phyloP scores from a whole-genome alignment of 1,140 invertebrate genomes.

The Scaptomyza graminum region DNA sequence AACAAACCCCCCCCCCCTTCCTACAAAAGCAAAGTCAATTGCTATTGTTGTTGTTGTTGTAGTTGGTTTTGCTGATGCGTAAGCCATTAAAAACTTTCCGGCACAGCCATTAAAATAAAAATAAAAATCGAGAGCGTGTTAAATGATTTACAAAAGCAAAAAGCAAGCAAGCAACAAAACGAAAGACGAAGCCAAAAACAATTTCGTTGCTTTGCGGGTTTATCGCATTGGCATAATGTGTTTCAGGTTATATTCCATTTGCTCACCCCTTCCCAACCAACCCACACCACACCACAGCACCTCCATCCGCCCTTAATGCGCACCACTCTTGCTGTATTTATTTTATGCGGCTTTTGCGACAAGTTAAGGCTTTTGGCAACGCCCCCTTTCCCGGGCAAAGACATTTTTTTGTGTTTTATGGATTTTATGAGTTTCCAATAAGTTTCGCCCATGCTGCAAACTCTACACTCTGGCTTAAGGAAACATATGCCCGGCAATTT shows the following conservation, averaged over 20 bases:
- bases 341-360: constrained; percentile 50
- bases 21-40: not conserved
- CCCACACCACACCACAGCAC: no score
- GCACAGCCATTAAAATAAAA: constrained; percentile 69
- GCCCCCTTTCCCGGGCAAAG: not conserved
- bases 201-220: constrained; percentile 51
- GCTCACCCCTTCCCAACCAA: not conserved
- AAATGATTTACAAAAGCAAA: constrained; percentile 72
- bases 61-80: constrained; percentile 18
- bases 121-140: constrained; percentile 76
- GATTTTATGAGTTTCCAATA: constrained; percentile 72
- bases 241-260: constrained; percentile 35
- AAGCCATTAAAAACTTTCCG: constrained; percentile 66
- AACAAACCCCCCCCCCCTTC: no score
- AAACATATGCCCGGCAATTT: constrained; percentile 15
- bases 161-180: constrained; percentile 5
- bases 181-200: constrained; percentile 42
- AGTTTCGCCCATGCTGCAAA: constrained; percentile 30
- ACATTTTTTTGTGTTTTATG: constrained; percentile 48
- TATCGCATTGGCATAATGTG: constrained; percentile 54
- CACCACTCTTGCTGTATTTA: constrained; percentile 15
- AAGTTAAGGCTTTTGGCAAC: constrained; percentile 47
- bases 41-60: not conserved
- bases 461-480: not conserved
- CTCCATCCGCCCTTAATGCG: not conserved